A percentile compares a stretch with the other conserved stretches of the same genome.
phyloP scores from a whole-genome alignment of 2,797 vertebrate genomes.

The Pagetopsis macropterus region DNA sequence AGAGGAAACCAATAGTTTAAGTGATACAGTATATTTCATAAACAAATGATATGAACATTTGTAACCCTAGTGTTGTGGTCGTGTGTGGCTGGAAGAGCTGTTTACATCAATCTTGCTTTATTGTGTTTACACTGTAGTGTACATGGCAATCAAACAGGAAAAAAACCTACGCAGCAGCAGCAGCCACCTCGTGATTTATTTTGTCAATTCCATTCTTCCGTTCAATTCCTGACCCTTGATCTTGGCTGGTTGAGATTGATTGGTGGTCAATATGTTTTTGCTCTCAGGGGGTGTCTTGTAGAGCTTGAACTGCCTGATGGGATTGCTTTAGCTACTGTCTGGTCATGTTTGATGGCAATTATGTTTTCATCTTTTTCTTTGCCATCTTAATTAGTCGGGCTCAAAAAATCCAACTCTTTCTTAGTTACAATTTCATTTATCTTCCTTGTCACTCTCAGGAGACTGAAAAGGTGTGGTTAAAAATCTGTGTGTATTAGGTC shows the following conservation, averaged over 20 bases:
- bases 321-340: slow-evolving; percentile 26
- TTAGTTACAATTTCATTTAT: neutral
- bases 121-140: slow-evolving; percentile 38
- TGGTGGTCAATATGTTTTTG: slow-evolving; percentile 60
- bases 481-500: neutral
- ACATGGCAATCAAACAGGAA: slow-evolving; percentile 37
- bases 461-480: neutral
- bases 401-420: neutral
- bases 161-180: slow-evolving; percentile 41
- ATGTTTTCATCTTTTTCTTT: slow-evolving; percentile 5
- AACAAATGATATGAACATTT: neutral
- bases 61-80: neutral
- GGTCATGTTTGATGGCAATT: neutral
- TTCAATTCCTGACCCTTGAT: slow-evolving; percentile 70
- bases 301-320: slow-evolving; percentile 35
- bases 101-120: slow-evolving; percentile 22
- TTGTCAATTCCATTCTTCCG: slow-evolving; percentile 62
- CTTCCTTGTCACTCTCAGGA: neutral
- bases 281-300: slow-evolving; percentile 33
- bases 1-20: neutral
- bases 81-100: slow-evolving; percentile 26
- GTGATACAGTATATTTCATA: neutral
- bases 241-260: slow-evolving; percentile 64
- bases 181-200: slow-evolving; percentile 28
- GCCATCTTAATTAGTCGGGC: neutral